Conservation (phyloP, 2,113 vertebrate genomes). For the Psittacara wagleri region DNA sequence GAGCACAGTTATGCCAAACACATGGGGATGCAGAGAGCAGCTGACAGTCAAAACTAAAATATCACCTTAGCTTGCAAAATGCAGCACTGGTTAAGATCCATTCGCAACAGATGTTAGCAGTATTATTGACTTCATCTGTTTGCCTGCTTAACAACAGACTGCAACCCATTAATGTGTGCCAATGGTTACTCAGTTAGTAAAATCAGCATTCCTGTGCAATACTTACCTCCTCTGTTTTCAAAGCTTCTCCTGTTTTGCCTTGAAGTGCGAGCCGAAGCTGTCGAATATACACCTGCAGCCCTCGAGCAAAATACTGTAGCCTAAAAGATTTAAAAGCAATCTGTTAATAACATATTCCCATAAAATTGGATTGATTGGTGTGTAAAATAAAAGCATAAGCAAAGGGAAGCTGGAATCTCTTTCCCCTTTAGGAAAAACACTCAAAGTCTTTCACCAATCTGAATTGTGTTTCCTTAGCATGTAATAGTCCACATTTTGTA, state of each 20-base stretch:
- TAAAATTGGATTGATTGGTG: neutral
- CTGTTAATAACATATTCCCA: neutral
- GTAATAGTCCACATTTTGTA: neutral
- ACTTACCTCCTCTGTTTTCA: constrained; percentile 97
- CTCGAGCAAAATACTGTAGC: constrained; percentile 96
- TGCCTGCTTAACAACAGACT: neutral
- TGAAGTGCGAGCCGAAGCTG: constrained; percentile 95
- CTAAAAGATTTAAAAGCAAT: constrained; percentile 66
- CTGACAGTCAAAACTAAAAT: neutral
- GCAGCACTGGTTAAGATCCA: neutral
- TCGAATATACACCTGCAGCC: constrained; percentile 95
- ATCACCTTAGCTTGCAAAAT: neutral
- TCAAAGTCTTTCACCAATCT: neutral
- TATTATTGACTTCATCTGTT: neutral
- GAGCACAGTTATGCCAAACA: neutral
- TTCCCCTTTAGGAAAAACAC: neutral
- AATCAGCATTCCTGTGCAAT: neutral
- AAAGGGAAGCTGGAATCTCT: neutral
- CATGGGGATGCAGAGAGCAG: neutral
- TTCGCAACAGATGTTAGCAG: neutral
- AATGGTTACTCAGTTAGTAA: neutral
- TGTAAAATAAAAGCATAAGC: neutral
- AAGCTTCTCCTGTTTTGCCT: constrained; percentile 94
- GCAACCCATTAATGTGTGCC: neutral
- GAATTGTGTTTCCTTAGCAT: neutral